Evolutionary conservation across 2,888 invertebrate genomes (phyloP).

Genomic region (Sminthurides aquaticus): DNA sequence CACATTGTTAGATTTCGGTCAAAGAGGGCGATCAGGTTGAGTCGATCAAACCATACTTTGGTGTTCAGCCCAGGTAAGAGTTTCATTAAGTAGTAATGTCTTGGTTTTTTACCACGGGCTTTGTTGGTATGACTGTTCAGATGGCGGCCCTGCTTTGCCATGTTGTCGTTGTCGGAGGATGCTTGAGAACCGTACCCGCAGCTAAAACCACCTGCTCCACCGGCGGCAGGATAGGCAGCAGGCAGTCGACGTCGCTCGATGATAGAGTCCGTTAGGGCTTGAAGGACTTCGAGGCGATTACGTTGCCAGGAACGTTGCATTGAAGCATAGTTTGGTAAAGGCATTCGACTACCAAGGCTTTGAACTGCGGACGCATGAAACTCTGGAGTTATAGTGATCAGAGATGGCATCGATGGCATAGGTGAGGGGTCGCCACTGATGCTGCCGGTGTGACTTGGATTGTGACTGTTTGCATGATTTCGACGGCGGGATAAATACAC

Average conservation of each 20-base stretch:
- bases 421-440: slow-evolving; percentile 36
- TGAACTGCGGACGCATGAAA: slow-evolving; percentile 32
- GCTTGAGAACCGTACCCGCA: slow-evolving; percentile 3
- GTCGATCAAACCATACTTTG: slow-evolving; percentile 84
- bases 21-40: slow-evolving; percentile 82
- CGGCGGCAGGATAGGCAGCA: slow-evolving; percentile 18
- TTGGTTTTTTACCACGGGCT: slow-evolving; percentile 28
- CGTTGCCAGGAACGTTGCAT: slow-evolving; percentile 42
- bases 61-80: slow-evolving; percentile 49
- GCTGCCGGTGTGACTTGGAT: slow-evolving; percentile 30
- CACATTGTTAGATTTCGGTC: slow-evolving; percentile 80
- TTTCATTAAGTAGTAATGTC: slow-evolving; percentile 40
- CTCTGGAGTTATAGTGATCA: slow-evolving; percentile 42
- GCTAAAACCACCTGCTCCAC: slow-evolving; percentile 24
- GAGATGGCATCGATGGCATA: slow-evolving; percentile 41
- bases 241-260: slow-evolving; percentile 34
- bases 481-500: slow-evolving; percentile 29
- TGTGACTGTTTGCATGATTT: slow-evolving; percentile 19
- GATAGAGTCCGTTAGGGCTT: slow-evolving; percentile 41
- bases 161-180: background rate
- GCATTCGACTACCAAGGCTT: slow-evolving; percentile 26
- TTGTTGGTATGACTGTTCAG: background rate
- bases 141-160: background rate
- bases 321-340: slow-evolving; percentile 37
- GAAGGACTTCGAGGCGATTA: slow-evolving; percentile 41